phyloP scores from a whole-genome alignment of 1,140 invertebrate species.

The Drosophila biarmipes region DNA sequence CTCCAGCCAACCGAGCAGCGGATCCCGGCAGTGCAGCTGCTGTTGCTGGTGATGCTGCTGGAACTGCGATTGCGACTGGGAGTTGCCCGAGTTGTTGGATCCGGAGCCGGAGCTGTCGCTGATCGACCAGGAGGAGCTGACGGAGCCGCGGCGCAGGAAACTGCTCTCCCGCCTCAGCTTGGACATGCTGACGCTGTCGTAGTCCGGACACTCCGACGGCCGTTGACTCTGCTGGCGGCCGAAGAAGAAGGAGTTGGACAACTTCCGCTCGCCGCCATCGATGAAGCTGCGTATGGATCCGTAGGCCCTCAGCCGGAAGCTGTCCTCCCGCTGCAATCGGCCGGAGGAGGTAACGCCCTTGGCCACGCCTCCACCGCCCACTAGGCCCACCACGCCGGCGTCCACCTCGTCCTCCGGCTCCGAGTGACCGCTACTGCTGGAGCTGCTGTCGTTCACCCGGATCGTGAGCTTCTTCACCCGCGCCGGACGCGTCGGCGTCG shows the following conservation, averaged over 20 bases:
- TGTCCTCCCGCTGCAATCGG: slow-evolving; percentile 72
- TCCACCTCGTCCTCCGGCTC: slow-evolving; percentile 67
- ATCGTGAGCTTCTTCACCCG: slow-evolving; percentile 82
- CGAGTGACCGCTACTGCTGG: slow-evolving; percentile 72
- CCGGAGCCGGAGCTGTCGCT: slow-evolving; percentile 79
- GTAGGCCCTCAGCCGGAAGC: slow-evolving; percentile 76
- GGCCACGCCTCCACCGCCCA: neutral
- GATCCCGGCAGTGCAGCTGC: slow-evolving; percentile 78
- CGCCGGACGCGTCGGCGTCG: slow-evolving; percentile 65
- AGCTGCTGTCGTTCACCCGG: slow-evolving; percentile 85
- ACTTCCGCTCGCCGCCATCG: slow-evolving; percentile 77
- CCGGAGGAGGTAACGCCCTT: slow-evolving; percentile 6
- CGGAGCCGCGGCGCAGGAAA: slow-evolving; percentile 72
- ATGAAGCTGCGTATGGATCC: slow-evolving; percentile 83
- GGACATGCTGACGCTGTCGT: slow-evolving; percentile 75
- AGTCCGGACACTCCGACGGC: slow-evolving; percentile 56
- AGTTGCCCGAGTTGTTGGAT: slow-evolving; percentile 71
- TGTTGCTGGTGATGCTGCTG: slow-evolving; percentile 30
- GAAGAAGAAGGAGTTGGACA: slow-evolving; percentile 82
- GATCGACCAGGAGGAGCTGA: slow-evolving; percentile 81
- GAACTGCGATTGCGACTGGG: slow-evolving; percentile 27
- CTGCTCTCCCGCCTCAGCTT: slow-evolving; percentile 73
- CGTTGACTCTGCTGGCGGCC: slow-evolving; percentile 60
- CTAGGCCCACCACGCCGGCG: slow-evolving; percentile 1
- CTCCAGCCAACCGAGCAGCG: slow-evolving; percentile 88